These are phyloP conservation scores for Psococerastis gibbosa DNA, from an alignment of 2,888 invertebrate species.

Conservation along the genomic window DNA sequence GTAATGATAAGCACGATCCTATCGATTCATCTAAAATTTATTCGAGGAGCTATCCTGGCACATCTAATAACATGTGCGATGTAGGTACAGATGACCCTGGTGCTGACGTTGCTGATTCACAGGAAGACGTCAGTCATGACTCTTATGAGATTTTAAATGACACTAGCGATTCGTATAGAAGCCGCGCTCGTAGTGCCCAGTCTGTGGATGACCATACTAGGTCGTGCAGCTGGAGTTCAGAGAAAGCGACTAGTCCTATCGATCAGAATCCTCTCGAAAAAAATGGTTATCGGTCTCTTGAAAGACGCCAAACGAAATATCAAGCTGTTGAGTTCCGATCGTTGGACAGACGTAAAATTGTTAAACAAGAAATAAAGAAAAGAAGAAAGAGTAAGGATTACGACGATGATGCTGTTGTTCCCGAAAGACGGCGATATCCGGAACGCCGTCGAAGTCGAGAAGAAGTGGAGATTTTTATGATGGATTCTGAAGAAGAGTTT, in stretches of 20 bases:
- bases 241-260: constrained; percentile 52
- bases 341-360: constrained; percentile 18
- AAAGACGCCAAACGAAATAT: constrained; percentile 24
- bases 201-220: constrained; percentile 24
- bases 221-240: constrained; percentile 55
- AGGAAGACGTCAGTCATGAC: constrained; percentile 74
- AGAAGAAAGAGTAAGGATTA: not conserved
- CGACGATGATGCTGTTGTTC: not conserved
- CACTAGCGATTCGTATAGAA: constrained; percentile 32
- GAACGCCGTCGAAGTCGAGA: constrained; percentile 4
- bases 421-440: not conserved
- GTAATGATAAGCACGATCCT: constrained; percentile 27
- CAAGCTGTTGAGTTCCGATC: constrained; percentile 40
- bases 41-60: constrained; percentile 69
- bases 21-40: constrained; percentile 55
- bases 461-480: constrained; percentile 5
- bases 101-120: constrained; percentile 29
- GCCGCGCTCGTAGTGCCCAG: not conserved
- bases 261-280: constrained; percentile 23
- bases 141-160: constrained; percentile 72
- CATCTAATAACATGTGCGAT: constrained; percentile 37
- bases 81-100: constrained; percentile 16
- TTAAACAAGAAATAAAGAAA: not conserved
- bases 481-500: constrained; percentile 8
- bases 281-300: constrained; percentile 9